phyloP scores from a whole-genome alignment of 2,888 invertebrate genomes.

The Creontiades dilutus region DNA sequence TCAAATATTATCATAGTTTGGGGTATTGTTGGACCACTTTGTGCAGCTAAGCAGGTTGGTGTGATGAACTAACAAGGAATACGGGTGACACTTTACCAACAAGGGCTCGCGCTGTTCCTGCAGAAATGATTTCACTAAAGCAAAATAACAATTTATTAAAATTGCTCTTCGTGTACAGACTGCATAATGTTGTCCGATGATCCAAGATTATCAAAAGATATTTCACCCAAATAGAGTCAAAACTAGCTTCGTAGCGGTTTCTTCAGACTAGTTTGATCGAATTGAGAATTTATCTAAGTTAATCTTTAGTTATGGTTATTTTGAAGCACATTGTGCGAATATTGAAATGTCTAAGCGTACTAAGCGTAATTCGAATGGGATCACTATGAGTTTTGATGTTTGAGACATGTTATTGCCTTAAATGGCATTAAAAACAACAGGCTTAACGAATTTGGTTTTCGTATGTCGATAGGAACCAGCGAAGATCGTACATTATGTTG shows the following conservation, averaged over 20 bases:
- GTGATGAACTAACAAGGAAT: no score
- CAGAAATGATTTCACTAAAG: no score
- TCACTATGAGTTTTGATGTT: no score
- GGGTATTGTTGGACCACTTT: conserved; percentile 22
- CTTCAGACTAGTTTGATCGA: not conserved
- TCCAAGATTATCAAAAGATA: not conserved
- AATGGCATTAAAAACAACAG: no score
- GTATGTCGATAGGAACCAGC: no score
- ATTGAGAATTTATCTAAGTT: not conserved
- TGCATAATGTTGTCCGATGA: conserved; percentile 11
- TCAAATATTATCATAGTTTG: conserved; percentile 5
- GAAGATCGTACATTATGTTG: no score
- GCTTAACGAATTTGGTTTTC: no score
- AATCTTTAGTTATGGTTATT: not conserved
- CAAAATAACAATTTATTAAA: no score
- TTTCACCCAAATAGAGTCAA: not conserved
- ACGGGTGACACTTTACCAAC: no score
- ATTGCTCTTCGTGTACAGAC: not conserved
- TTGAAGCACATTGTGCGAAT: not conserved
- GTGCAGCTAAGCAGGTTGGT: not conserved
- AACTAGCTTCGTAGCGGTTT: conserved; percentile 5
- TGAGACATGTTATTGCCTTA: no score
- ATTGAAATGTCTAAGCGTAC: not conserved
- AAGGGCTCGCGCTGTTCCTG: no score
- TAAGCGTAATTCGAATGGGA: not conserved